These are phyloP conservation scores for Didymodactylos carnosus DNA, from an alignment of 2,888 invertebrate species.

Conservation along the genomic window DNA sequence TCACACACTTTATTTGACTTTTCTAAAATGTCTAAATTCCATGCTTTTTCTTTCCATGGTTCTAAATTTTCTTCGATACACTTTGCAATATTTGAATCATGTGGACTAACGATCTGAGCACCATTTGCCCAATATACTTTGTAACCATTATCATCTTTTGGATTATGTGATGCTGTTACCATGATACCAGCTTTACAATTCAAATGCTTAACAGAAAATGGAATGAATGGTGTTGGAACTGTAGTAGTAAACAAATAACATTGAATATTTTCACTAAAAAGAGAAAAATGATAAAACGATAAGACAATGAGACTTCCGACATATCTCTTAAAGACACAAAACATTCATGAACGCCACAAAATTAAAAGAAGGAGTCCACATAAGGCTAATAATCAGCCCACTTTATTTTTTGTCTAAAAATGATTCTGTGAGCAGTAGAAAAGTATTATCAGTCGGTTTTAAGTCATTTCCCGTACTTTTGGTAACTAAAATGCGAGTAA, in stretches of 20 bases:
- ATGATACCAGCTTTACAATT: conserved; percentile 66
- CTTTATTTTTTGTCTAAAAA: too few relatives aligned
- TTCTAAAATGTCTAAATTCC: conserved; percentile 43
- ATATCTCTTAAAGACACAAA: too few relatives aligned
- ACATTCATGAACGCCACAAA: too few relatives aligned
- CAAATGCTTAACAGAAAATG: conserved; percentile 56
- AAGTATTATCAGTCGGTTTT: too few relatives aligned
- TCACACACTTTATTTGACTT: conserved; percentile 39
- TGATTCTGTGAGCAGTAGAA: too few relatives aligned
- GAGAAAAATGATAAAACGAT: too few relatives aligned
- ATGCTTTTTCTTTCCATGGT: conserved; percentile 51
- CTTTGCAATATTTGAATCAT: conserved; percentile 63
- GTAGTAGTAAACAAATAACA: conserved; percentile 60
- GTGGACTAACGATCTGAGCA: conserved; percentile 76
- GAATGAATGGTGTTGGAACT: conserved; percentile 77
- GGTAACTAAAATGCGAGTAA: too few relatives aligned
- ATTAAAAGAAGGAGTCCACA: too few relatives aligned
- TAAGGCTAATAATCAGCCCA: too few relatives aligned
- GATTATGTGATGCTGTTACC: conserved; percentile 88
- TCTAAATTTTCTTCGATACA: conserved; percentile 54
- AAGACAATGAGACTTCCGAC: not conserved
- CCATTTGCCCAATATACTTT: conserved; percentile 92
- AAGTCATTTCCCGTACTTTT: too few relatives aligned
- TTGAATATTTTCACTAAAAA: conserved; percentile 42
- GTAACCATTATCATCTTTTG: conserved; percentile 83